Conservation (phyloP, 1,140 invertebrate species). For the Pseudobourletiella spinata region DNA sequence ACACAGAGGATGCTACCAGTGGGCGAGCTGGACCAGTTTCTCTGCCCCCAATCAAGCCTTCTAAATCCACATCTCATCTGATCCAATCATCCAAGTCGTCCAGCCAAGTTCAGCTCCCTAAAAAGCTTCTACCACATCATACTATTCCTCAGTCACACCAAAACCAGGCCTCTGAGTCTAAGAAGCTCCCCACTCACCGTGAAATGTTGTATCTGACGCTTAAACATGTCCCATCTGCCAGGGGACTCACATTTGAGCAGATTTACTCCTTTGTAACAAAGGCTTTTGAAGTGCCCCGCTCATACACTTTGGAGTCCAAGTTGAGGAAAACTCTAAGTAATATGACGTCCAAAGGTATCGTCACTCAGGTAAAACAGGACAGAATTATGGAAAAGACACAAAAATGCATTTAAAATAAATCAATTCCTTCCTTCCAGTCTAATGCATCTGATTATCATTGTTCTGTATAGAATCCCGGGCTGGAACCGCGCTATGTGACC, state of each 20-base stretch:
- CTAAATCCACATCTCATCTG: no score
- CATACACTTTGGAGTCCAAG: neutral
- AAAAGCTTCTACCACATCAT: no score
- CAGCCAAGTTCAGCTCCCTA: no score
- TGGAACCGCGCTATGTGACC: neutral
- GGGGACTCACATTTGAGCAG: slow-evolving; percentile 1
- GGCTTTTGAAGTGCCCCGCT: neutral
- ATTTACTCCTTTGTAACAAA: neutral
- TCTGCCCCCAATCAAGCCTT: no score
- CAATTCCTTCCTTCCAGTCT: neutral
- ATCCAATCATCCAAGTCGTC: no score
- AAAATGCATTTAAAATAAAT: no score
- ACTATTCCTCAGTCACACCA: no score
- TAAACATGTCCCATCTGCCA: neutral
- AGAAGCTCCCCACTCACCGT: neutral
- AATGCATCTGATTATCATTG: neutral
- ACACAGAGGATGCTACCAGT: no score
- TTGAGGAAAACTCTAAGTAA: neutral
- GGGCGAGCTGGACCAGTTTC: no score
- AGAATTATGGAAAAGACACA: no score
- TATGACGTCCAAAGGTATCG: neutral
- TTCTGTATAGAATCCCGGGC: neutral
- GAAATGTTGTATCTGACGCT: neutral
- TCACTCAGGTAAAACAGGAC: neutral
- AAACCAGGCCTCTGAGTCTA: neutral